A percentile compares a stretch with the other conserved stretches of the same genome.
Evolutionary conservation across 2,888 invertebrate species (phyloP).

Genomic region (Cantharis flavilabris): DNA sequence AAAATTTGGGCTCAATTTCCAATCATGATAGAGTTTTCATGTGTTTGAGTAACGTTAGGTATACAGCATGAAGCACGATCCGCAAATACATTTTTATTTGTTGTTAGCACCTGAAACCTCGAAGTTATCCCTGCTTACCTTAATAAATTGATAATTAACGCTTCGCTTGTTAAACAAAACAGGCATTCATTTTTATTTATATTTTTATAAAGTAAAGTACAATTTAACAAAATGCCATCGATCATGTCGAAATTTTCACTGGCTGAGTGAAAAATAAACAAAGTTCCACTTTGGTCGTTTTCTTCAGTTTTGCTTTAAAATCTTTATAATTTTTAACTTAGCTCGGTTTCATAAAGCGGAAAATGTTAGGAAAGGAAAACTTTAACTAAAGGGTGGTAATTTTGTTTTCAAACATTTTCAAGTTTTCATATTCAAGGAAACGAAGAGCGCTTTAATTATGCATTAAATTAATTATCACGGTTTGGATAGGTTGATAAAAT

Average conservation of each 20-base stretch:
- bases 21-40: not conserved
- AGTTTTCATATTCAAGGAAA: too few relatives aligned
- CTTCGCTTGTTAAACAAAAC: not conserved
- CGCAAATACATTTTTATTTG: not conserved
- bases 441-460: too few relatives aligned
- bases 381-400: too few relatives aligned
- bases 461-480: too few relatives aligned
- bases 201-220: not conserved
- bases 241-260: not conserved
- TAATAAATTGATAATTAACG: not conserved
- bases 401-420: too few relatives aligned
- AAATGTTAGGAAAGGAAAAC: too few relatives aligned
- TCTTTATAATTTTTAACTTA: too few relatives aligned
- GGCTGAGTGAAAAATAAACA: not conserved
- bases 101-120: not conserved
- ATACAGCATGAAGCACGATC: not conserved
- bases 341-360: too few relatives aligned
- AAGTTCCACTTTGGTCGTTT: not conserved
- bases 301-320: too few relatives aligned
- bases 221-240: not conserved
- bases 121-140: not conserved
- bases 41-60: not conserved
- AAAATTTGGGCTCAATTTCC: not conserved
- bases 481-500: too few relatives aligned
- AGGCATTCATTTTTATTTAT: not conserved